Conservation (phyloP, 2,888 invertebrate species). For the Serrognathus titanus region DNA sequence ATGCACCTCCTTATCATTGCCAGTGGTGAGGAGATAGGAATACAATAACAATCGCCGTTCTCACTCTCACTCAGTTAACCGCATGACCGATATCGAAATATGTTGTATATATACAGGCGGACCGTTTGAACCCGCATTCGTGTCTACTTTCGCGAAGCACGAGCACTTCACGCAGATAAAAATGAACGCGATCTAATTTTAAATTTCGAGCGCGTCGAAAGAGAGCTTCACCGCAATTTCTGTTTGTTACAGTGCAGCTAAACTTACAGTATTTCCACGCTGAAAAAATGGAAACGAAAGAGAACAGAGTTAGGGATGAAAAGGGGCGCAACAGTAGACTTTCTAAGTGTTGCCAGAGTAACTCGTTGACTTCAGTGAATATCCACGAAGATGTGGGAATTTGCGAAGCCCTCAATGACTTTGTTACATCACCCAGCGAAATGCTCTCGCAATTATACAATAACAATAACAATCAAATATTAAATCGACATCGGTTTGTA, state of each 20-base stretch:
- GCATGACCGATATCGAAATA: too few species aligned
- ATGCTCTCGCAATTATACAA: slow-evolving; percentile 22
- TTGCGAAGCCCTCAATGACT: slow-evolving; percentile 33
- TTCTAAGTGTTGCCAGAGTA: slow-evolving; percentile 42
- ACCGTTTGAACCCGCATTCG: too few species aligned
- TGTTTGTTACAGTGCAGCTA: neutral
- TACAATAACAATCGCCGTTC: neutral
- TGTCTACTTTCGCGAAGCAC: too few species aligned
- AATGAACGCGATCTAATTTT: neutral
- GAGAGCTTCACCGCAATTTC: neutral
- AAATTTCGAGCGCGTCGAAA: neutral
- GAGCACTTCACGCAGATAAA: neutral
- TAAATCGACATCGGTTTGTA: slow-evolving; percentile 49
- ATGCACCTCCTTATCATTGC: too few species aligned
- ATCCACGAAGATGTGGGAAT: slow-evolving; percentile 29
- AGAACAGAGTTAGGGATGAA: slow-evolving; percentile 1
- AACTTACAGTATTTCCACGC: neutral
- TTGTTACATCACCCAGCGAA: slow-evolving; percentile 21
- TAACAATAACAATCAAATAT: slow-evolving; percentile 31
- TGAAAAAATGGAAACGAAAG: neutral
- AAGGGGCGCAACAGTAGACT: slow-evolving; percentile 24
- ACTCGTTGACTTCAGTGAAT: slow-evolving; percentile 31
- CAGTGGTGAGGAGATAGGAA: too few species aligned
- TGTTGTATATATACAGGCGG: too few species aligned
- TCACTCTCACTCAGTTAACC: slow-evolving; percentile 1